phyloP scores from a whole-genome alignment of 2,888 invertebrate species.

The Bimastos eiseni region DNA sequence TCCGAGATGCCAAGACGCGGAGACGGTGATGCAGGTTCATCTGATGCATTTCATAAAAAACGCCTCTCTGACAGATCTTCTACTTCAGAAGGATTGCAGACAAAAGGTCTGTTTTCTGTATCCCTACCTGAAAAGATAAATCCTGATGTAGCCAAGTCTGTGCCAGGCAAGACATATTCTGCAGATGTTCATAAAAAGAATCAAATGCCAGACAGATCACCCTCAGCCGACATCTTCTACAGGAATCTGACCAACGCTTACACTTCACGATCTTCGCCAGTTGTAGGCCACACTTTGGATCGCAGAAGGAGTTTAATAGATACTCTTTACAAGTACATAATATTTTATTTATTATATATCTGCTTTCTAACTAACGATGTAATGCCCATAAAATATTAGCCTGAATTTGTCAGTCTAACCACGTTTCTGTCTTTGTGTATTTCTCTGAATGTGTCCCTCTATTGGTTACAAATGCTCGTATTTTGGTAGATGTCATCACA shows the following conservation, averaged over 20 bases:
- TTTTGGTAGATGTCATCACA: neutral
- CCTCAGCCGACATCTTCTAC: neutral
- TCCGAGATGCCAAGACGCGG: neutral
- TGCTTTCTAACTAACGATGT: too few relatives aligned
- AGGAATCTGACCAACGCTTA: neutral
- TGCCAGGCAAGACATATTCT: neutral
- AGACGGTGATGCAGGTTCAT: neutral
- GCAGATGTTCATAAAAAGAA: neutral
- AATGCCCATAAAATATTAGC: neutral
- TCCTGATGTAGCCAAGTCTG: neutral
- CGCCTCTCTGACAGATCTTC: neutral
- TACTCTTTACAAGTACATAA: neutral
- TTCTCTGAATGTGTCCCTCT: neutral
- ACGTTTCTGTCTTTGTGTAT: neutral
- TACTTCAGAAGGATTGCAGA: neutral
- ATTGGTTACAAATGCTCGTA: neutral
- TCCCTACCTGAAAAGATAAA: neutral
- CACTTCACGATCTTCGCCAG: neutral
- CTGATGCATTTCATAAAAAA: neutral
- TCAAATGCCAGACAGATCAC: neutral
- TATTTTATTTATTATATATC: too few relatives aligned
- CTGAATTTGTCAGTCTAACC: neutral
- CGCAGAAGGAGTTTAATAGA: conserved; percentile 13
- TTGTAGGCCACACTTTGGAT: neutral
- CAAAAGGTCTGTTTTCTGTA: neutral